Conservation (phyloP, 2,113 vertebrate species). For the Datnioides undecimradiatus region DNA sequence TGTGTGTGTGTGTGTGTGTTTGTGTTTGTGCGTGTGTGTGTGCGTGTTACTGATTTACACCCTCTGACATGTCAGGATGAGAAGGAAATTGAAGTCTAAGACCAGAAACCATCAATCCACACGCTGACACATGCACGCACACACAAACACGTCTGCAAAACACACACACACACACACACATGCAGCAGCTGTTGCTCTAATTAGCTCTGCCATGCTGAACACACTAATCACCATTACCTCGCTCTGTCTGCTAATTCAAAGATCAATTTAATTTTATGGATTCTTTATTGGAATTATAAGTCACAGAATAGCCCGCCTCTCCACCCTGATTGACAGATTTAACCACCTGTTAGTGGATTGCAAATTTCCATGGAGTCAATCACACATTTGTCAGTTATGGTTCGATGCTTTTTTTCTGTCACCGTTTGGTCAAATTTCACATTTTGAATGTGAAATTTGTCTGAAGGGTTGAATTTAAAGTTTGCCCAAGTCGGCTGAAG, state of each 20-base stretch:
- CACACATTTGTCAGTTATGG: conserved; percentile 50
- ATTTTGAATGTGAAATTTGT: conserved; percentile 20
- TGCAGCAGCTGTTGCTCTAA: conserved; percentile 76
- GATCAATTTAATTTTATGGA: conserved; percentile 83
- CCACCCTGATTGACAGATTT: conserved; percentile 71
- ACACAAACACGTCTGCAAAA: conserved; percentile 33
- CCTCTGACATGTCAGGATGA: conserved; percentile 68
- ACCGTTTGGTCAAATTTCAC: conserved; percentile 20
- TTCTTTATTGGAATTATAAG: conserved; percentile 82
- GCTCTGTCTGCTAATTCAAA: conserved; percentile 82
- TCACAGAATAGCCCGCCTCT: conserved; percentile 67
- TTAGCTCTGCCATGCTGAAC: conserved; percentile 77
- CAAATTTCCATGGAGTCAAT: conserved; percentile 50
- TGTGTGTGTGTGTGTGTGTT: conserved; percentile 1
- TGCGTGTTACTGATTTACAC: conserved; percentile 68
- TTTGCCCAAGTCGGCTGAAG: no score
- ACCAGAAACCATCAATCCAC: conserved; percentile 64
- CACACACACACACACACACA: conserved; percentile 44
- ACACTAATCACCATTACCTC: conserved; percentile 80
- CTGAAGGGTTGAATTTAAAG: background rate
- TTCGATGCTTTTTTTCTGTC: conserved; percentile 8
- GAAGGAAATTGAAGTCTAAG: conserved; percentile 74
- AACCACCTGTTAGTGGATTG: conserved; percentile 71
- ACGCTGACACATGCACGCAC: background rate
- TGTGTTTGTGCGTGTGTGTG: conserved; percentile 34